Evolutionary conservation across 2,113 vertebrate species (phyloP), one percentile per base, ranked within the genome.

Genomic region (Rhynchomys soricoides): DNA sequence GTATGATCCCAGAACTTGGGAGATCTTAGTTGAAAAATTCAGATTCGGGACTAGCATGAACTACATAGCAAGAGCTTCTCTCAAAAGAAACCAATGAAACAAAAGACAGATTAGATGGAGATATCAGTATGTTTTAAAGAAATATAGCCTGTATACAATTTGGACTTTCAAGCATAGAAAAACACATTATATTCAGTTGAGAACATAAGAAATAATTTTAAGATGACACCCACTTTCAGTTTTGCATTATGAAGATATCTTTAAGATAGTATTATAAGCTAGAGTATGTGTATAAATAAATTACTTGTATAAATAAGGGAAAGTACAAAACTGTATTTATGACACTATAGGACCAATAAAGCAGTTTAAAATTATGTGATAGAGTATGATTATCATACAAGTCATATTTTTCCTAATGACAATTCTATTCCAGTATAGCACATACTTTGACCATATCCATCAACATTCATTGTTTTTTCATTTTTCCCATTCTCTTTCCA

Each of bases 321-420:
- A 90, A 92, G n/a, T 22, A 12, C 1, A 40, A 57, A 81, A 24
- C 11, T 19, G 2, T 17, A 1, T 43, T 57, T 64, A 26, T 48
- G 5, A 12, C 1, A 79, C 6, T 1, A n/a, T 8, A 59, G 19
- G 22, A 1, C 52, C 22, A 45, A 17, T 10, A 11, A 4, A 8
- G 8, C 16, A 50, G 3, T 68, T 3, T 17, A 19, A 50, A 77
- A 50, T 3, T 50, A 16, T 50, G 21, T 77, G 16, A 16, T 29
- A 48, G 22, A 45, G 19, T 48, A 34, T 50, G 24, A 17, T 50
- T 15, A 34, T 34, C 74, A 75, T 75, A 13, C 11, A 75, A 48
- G 8, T 29, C 43, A 29, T 29, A 24, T 29, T 19, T 37, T 55
- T 55, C 16, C 7, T n/a, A 81, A 55, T 55, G 13, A 52, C 6